These are phyloP conservation scores for Gadopsis marmoratus DNA, from an alignment of 2,797 vertebrate genomes.

Conservation along the genomic window DNA sequence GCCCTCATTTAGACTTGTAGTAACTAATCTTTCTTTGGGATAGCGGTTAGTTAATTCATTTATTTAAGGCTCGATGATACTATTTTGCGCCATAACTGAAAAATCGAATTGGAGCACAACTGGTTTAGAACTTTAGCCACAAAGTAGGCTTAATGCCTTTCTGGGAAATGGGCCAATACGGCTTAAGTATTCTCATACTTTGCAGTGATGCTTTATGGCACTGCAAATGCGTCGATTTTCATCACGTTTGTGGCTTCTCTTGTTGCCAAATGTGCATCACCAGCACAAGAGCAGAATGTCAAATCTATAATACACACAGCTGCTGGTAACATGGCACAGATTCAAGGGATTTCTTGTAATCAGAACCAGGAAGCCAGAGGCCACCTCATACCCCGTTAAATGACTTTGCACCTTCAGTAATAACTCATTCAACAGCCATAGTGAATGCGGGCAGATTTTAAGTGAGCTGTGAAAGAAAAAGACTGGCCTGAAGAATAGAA, in stretches of 20 bases:
- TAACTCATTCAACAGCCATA: constrained; percentile 17
- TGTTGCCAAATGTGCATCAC: constrained; percentile 30
- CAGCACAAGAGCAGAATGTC: constrained; percentile 12
- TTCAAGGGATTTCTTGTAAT: constrained; percentile 51
- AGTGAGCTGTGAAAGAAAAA: neutral
- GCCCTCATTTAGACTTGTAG: neutral
- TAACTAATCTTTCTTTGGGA: neutral
- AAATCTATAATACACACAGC: constrained; percentile 5
- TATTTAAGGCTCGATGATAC: neutral
- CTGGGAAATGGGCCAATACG: constrained; percentile 38
- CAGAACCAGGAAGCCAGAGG: constrained; percentile 43
- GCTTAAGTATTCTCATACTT: constrained; percentile 7
- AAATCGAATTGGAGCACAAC: neutral
- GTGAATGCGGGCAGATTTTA: constrained; percentile 15
- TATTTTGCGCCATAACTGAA: constrained; percentile 5
- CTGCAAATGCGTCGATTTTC: constrained; percentile 38
- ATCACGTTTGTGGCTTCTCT: constrained; percentile 30
- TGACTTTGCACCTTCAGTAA: constrained; percentile 31
- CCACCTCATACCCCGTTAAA: constrained; percentile 49
- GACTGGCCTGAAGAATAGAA: neutral
- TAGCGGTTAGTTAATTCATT: neutral
- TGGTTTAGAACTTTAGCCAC: constrained; percentile 17
- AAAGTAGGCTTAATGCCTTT: constrained; percentile 9
- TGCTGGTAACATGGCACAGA: constrained; percentile 20
- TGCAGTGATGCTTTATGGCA: constrained; percentile 23